Base-by-base conservation (phyloP, 2,888 invertebrate genomes). In the Agrochola lychnidis region DNA sequence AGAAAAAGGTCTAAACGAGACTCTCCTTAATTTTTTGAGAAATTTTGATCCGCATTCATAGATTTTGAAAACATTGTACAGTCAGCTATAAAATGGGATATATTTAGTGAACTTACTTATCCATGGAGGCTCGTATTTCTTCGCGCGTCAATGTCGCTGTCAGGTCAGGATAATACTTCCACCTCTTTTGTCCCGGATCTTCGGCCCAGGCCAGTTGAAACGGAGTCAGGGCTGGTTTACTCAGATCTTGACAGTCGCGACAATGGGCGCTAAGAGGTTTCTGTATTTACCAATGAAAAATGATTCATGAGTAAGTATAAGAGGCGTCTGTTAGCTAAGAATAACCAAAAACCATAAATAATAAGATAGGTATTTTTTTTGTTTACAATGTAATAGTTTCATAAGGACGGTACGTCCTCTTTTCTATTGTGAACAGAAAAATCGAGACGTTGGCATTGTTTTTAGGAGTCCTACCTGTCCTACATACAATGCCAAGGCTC, bases 111-210 rank as follows among this genome's bases (percentile, higher is more conserved):
- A 68, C 82, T 73, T 90, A 96, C 96, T 92, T 90, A 22, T 86
- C 83, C 96, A 96, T 96, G 36, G 89, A 86, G 22, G 83, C 74
- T 16, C 89, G 89, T 78, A 95, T 93, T 87, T 95, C 88, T 75
- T 92, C 87, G 4, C 87, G 67, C 16, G 93, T 87, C 57, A 94
- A 79, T 3, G 87, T 89, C 10, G 93, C 94, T 1, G 95, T 95
- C 1, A 97, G 87, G 83, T 96, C 95, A 2, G 97, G 97, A 83
- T 96, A 96, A 81, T 96, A 91, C 78, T 92, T 95, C 97, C 97
- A 97, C 66, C 97, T 92, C 62, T 91, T 94, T 76, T 94, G 93
- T 0, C 89, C 90, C 3, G 92, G 80, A 62, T 94, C 93, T 73
- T 90, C 84, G 0, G 90, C 86, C 89, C 91, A 91, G 0, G 92